These are phyloP conservation scores for Thinocorus orbignyianus DNA, from an alignment of 2,113 vertebrate species.

Conservation along the genomic window DNA sequence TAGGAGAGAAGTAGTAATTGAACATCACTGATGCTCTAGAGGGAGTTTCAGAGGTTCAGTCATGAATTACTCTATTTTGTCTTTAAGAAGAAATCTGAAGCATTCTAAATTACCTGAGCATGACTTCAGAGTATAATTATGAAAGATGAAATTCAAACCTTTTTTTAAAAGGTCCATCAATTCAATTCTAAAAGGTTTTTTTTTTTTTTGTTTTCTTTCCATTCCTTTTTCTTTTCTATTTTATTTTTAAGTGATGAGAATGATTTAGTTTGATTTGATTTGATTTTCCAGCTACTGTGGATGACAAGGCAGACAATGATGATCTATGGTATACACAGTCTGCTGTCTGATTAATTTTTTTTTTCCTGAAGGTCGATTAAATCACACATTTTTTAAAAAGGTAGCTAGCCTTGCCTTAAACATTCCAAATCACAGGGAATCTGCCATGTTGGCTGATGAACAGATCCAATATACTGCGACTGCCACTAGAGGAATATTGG, in stretches of 20 bases:
- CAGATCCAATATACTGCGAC: neutral
- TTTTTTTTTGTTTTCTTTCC: neutral
- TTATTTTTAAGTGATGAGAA: neutral
- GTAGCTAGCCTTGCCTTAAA: neutral
- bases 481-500: neutral
- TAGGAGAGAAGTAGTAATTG: neutral
- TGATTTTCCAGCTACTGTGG: neutral
- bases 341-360: neutral
- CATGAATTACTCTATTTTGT: neutral
- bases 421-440: neutral
- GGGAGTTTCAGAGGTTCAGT: neutral
- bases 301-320: neutral
- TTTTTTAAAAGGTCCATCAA: neutral
- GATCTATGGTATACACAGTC: neutral
- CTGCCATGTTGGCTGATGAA: accelerated
- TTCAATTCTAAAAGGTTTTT: neutral
- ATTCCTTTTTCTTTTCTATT: too few relatives aligned
- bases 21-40: neutral
- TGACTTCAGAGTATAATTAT: neutral
- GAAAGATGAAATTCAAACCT: neutral
- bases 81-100: neutral
- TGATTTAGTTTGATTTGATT: neutral
- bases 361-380: neutral
- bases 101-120: neutral
- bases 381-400: neutral